Evolutionary conservation across 64 coral and sea anemone genomes (phyloP).

Genomic region (Dendrophyllia cribrosa): DNA sequence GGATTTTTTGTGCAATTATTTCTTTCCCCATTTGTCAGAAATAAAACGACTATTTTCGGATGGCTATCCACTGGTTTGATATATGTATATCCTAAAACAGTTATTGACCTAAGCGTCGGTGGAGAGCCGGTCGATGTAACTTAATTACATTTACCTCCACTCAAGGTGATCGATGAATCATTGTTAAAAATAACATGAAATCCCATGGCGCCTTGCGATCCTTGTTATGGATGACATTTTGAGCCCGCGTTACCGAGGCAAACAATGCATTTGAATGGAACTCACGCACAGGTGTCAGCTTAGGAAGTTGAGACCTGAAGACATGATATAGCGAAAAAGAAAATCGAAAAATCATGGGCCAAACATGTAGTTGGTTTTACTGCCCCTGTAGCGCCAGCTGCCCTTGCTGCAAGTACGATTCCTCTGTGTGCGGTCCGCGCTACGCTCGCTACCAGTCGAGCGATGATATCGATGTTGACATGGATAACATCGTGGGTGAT

Average conservation of each 20-base stretch:
- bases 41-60: no score
- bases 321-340: not conserved
- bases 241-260: not conserved
- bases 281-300: not conserved
- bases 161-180: no score
- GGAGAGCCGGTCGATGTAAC: no score
- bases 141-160: no score
- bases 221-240: not conserved
- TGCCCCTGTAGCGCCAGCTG: constrained; percentile 73
- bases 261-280: not conserved
- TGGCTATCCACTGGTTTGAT: no score
- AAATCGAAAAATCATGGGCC: constrained; percentile 64
- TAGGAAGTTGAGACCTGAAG: not conserved
- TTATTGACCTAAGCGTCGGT: no score
- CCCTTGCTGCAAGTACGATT: constrained; percentile 52
- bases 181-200: no score
- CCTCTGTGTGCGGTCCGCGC: constrained; percentile 59
- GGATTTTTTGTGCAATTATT: no score
- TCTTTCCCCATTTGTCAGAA: no score
- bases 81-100: no score
- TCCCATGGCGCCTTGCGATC: no score
- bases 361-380: constrained; percentile 76
- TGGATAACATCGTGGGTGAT: constrained; percentile 85
- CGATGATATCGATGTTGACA: constrained; percentile 81
- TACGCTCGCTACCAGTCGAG: constrained; percentile 80